Evolutionary conservation across 2,888 invertebrate species (phyloP).

Genomic region (Ornithoptera priamus): DNA sequence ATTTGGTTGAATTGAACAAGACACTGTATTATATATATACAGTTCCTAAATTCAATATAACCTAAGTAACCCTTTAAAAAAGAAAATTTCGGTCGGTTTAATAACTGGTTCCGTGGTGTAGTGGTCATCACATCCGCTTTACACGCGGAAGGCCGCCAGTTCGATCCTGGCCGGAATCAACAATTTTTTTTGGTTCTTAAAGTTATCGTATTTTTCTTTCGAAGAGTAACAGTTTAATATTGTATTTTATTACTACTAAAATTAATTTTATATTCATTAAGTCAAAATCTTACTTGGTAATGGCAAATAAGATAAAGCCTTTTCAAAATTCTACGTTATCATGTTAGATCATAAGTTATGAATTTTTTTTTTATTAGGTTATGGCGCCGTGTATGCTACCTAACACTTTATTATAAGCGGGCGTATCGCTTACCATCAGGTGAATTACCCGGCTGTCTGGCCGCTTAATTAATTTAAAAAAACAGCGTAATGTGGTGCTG

Average conservation of each 20-base stretch:
- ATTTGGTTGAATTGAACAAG: background rate
- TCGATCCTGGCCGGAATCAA: conserved; percentile 11
- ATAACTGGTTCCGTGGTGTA: conserved; percentile 7
- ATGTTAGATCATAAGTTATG: too few species aligned
- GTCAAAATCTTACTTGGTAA: background rate
- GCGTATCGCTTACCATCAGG: too few species aligned
- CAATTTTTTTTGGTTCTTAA: background rate
- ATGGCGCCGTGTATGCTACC: too few species aligned
- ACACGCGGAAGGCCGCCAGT: conserved; percentile 8
- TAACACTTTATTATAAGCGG: too few species aligned
- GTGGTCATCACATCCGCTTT: conserved; percentile 9
- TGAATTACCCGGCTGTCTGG: too few species aligned
- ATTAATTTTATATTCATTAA: background rate
- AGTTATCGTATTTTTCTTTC: too few species aligned
- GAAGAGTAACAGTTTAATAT: too few species aligned
- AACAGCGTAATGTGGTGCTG: too few species aligned
- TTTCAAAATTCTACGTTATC: too few species aligned
- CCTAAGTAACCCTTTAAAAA: background rate
- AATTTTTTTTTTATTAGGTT: too few species aligned
- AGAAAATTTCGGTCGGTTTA: background rate
- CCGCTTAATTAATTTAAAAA: too few species aligned
- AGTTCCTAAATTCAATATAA: background rate
- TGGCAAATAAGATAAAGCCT: background rate
- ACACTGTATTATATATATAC: background rate
- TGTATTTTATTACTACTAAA: background rate